Evolutionary conservation across 2,797 vertebrate species (phyloP), one percentile per base, ranked within the genome.

Genomic region (Ispidina picta): DNA sequence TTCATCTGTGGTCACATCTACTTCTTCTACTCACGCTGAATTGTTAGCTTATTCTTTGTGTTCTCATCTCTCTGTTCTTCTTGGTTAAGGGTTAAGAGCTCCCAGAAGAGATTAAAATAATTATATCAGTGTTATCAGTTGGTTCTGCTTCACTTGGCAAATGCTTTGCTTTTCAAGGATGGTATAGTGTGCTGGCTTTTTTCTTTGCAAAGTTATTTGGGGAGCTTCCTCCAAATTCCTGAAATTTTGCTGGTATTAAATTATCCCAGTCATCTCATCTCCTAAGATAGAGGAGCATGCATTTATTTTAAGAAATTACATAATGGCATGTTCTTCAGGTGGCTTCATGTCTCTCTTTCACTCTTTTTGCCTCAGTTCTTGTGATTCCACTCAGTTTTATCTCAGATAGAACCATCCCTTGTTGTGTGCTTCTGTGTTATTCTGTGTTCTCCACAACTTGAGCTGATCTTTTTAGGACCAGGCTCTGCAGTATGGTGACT

Each of bases 261-360:
- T 95, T 90, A 86, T 80, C 55, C 31, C 52, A 77, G 65, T 89
- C 44, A 89, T 82, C 68, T 76, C 56, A 83, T 92, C 65, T 86
- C 64, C 56, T 44, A 85, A 86, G 49, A 75, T 19, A 86, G 83
- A 58, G 63, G 26, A 92, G 3, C n/a, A 49, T 84, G 55, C 8
- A 49, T 83, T 75, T 78, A 87, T 94, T 95, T 89, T 79, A 88
- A 85, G 85, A 78, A 71, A 93, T 95, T 94, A 72, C 13, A 59
- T 90, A 79, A 79, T 55, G 49, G 5, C 43, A 35, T 51, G 23
- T 82, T 80, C 48, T 88, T 90, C 87, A 92, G 51, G 64, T 89
- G 51, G 49, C 26, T 78, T 77, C 23, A 79, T n/a, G n/a, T 31
- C 49, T 77, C 15, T 81, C 39, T 64, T n/a, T 35, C 26, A 49